Percentiles rank a stretch among this genome's conserved stretches.
Conservation (phyloP, 1,140 invertebrate genomes). For the Laupala kohalensis region DNA sequence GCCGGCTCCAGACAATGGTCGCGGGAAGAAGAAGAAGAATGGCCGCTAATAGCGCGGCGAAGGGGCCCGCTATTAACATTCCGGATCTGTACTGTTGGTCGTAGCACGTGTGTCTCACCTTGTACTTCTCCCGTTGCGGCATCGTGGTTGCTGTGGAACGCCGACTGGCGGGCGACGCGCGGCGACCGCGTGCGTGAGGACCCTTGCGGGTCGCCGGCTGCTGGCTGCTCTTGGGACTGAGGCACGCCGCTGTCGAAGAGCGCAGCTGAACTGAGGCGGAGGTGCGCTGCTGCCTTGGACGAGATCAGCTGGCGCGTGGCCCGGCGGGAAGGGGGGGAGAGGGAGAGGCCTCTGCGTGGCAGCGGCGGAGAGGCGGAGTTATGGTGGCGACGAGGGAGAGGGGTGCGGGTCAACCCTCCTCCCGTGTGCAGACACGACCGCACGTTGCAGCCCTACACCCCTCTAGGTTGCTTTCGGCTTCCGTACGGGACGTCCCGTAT, state of each 20-base stretch:
- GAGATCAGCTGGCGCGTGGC: neutral
- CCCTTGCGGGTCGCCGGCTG: no score
- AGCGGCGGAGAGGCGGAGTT: neutral
- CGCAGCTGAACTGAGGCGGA: neutral
- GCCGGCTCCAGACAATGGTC: neutral
- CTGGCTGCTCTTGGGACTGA: neutral
- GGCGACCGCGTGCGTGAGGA: no score
- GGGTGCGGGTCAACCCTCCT: neutral
- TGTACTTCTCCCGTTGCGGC: neutral
- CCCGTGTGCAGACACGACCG: no score
- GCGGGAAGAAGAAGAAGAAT: neutral
- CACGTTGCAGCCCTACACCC: no score
- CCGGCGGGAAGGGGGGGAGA: neutral
- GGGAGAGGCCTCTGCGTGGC: neutral
- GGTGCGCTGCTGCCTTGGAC: no score
- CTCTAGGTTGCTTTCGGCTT: neutral
- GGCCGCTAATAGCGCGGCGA: neutral
- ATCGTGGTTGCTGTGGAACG: neutral
- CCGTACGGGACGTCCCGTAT: no score
- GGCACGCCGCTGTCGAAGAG: neutral
- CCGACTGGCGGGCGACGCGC: no score
- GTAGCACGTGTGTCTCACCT: neutral
- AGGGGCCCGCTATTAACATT: neutral
- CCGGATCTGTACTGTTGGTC: neutral
- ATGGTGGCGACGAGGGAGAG: neutral